Conservation (phyloP, 1,140 invertebrate genomes). For the Pomacea maculata region DNA sequence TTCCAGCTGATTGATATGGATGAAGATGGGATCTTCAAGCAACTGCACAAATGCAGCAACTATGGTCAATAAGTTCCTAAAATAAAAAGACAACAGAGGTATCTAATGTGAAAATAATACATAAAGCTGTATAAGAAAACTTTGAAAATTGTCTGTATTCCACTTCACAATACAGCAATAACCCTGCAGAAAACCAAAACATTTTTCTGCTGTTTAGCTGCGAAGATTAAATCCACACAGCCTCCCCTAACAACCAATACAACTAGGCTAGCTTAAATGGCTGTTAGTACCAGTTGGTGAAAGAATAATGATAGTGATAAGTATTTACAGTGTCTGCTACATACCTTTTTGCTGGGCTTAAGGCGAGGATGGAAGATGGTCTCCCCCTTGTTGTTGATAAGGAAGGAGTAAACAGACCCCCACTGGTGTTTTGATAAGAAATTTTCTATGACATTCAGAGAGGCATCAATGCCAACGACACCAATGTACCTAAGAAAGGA, state of each 20-base stretch:
- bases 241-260: too few relatives aligned
- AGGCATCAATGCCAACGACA: conserved; percentile 66
- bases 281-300: too few relatives aligned
- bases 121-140: too few relatives aligned
- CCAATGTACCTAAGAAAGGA: conserved; percentile 61
- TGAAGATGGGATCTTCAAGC: conserved; percentile 66
- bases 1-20: conserved; percentile 65
- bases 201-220: too few relatives aligned
- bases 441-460: conserved; percentile 67
- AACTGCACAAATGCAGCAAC: conserved; percentile 48
- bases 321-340: conserved; percentile 8
- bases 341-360: conserved; percentile 64
- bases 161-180: too few relatives aligned
- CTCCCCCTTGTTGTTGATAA: conserved; percentile 66
- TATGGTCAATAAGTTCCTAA: background rate
- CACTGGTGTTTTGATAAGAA: conserved; percentile 65
- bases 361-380: conserved; percentile 66
- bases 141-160: too few relatives aligned
- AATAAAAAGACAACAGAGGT: too few relatives aligned
- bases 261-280: too few relatives aligned
- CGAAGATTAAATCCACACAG: too few relatives aligned
- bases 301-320: too few relatives aligned
- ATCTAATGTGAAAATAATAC: too few relatives aligned
- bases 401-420: conserved; percentile 66
- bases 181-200: too few relatives aligned